Evolutionary conservation across 1,140 invertebrate genomes (phyloP).

Genomic region (Megathymus violae): DNA sequence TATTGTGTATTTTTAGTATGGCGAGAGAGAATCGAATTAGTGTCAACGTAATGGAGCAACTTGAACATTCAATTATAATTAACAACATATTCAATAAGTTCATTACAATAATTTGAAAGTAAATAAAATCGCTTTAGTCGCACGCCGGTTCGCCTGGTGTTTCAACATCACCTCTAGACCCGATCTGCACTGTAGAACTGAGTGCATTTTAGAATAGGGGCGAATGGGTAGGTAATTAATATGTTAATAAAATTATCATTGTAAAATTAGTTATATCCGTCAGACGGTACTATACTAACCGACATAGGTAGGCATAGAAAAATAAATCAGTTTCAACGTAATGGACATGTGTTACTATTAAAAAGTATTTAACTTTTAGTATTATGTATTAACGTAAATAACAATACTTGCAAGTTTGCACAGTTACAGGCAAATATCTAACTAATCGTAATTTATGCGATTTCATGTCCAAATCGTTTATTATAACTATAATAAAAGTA

Average conservation of each 20-base stretch:
- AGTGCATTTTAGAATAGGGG: conserved; percentile 11
- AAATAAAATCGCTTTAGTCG: conserved; percentile 42
- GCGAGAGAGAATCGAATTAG: no score
- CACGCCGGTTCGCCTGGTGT: conserved; percentile 38
- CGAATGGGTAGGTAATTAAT: conserved; percentile 13
- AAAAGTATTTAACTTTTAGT: no score
- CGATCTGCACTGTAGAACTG: neutral
- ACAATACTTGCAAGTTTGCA: no score
- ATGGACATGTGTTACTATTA: no score
- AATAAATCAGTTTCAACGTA: no score
- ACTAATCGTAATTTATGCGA: no score
- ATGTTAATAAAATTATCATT: conserved; percentile 18
- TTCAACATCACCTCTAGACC: conserved; percentile 36
- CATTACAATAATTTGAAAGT: conserved; percentile 26
- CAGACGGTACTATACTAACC: neutral
- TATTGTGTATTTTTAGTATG: no score
- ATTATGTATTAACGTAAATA: no score
- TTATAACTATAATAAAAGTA: no score
- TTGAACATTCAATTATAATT: conserved; percentile 26
- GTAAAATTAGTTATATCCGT: conserved; percentile 25
- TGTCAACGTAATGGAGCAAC: no score
- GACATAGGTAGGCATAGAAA: no score
- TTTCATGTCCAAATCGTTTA: neutral
- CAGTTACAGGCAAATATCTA: no score
- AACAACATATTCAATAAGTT: conserved; percentile 11